A percentile compares a stretch with the other conserved stretches of the same genome.
Conservation (phyloP, 2,113 vertebrate species). For the Pantherophis guttatus region DNA sequence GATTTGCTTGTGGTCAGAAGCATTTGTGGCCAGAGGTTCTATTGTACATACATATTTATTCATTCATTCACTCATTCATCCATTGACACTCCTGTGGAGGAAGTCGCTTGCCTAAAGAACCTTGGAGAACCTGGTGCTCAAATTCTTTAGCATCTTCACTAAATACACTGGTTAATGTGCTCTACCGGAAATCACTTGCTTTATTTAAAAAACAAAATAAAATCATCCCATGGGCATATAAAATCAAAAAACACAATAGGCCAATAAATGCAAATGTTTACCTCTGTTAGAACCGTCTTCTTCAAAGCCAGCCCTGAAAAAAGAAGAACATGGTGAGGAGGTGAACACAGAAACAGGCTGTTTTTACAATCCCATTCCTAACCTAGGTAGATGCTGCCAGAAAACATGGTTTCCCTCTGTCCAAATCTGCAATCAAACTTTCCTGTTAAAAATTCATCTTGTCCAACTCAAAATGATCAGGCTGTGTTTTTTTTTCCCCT, state of each 20-base stretch:
- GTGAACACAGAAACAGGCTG: neutral
- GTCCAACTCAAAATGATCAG: neutral
- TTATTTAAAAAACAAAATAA: neutral
- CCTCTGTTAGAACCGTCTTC: conserved; percentile 60
- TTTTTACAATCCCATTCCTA: neutral
- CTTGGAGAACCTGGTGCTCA: neutral
- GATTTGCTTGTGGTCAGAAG: too few relatives aligned
- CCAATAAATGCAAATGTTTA: conserved; percentile 52
- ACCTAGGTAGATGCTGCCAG: neutral
- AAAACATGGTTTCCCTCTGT: neutral
- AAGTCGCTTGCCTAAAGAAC: neutral
- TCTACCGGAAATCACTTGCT: neutral
- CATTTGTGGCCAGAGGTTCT: too few relatives aligned
- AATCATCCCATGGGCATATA: neutral
- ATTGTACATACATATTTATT: too few relatives aligned
- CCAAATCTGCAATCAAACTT: neutral
- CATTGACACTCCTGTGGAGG: neutral
- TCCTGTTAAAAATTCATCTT: neutral
- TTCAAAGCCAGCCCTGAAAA: conserved; percentile 62
- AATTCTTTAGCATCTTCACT: neutral
- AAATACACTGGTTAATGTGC: neutral
- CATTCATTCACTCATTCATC: too few relatives aligned
- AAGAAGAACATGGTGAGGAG: conserved; percentile 33
- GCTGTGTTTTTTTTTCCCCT: neutral
- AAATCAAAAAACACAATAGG: neutral